Conservation (phyloP, 92 coral and sea anemone species). For the Phenganax stokvisi region DNA sequence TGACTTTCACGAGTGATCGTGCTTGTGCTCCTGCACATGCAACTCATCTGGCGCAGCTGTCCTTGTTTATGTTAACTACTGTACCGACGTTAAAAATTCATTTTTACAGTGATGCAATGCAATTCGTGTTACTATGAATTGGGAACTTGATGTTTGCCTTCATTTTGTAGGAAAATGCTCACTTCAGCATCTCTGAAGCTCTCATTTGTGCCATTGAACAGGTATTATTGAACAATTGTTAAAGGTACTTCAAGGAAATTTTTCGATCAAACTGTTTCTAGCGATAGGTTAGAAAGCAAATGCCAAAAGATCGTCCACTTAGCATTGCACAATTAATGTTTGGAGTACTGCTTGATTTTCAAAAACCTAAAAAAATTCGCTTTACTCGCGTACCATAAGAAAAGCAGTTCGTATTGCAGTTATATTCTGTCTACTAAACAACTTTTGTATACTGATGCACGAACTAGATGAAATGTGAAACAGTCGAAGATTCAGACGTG, state of each 20-base stretch:
- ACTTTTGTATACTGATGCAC: neutral
- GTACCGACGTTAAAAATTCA: too few species aligned
- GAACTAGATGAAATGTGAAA: slow-evolving; percentile 84
- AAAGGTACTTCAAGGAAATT: neutral
- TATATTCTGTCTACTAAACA: too few species aligned
- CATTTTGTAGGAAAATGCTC: slow-evolving; percentile 85
- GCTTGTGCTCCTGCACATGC: too few species aligned
- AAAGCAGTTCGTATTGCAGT: neutral
- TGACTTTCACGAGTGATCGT: neutral
- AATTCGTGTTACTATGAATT: neutral
- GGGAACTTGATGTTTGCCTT: neutral
- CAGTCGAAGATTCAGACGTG: slow-evolving; percentile 59
- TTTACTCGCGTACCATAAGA: too few species aligned
- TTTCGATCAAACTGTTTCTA: too few species aligned
- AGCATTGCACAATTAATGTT: neutral
- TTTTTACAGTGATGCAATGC: neutral
- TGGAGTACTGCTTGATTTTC: neutral
- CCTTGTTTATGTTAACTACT: too few species aligned
- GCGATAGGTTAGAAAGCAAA: too few species aligned
- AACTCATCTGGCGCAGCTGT: too few species aligned
- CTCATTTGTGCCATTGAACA: slow-evolving; percentile 97
- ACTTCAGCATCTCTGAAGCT: slow-evolving; percentile 97
- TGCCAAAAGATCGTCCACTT: neutral
- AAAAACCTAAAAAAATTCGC: neutral
- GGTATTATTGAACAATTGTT: slow-evolving; percentile 43